These are phyloP conservation scores for Orthonevra nobilis DNA, from an alignment of 2,888 invertebrate genomes.

Conservation along the genomic window DNA sequence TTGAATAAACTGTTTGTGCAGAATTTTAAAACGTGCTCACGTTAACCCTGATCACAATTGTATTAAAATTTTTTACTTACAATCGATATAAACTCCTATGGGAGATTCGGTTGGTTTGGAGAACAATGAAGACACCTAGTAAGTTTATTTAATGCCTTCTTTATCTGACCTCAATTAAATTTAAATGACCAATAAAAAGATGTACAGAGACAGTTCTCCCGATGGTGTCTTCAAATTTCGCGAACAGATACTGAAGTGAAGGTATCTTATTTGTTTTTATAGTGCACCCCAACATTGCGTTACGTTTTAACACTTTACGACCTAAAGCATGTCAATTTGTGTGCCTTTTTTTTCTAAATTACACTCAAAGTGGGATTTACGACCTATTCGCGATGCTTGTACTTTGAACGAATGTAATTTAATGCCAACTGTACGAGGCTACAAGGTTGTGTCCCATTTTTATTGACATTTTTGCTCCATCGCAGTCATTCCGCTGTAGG, in stretches of 20 bases:
- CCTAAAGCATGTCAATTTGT: constrained; percentile 25
- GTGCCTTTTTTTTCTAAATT: constrained; percentile 9
- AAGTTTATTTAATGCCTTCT: constrained; percentile 3
- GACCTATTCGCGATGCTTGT: constrained; percentile 15
- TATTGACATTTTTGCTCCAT: constrained; percentile 5
- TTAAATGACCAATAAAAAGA: constrained; percentile 20
- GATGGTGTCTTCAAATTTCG: neutral
- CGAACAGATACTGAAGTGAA: neutral
- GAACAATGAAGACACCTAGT: no score
- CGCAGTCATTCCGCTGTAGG: neutral
- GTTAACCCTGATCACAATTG: no score
- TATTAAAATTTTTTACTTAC: no score
- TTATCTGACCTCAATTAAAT: constrained; percentile 41
- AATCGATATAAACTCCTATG: no score
- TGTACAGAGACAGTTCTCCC: neutral
- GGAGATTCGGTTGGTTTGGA: no score
- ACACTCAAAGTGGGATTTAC: constrained; percentile 25
- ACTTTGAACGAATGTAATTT: constrained; percentile 15
- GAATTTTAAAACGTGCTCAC: no score
- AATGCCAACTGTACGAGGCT: constrained; percentile 2
- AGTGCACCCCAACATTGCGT: constrained; percentile 5
- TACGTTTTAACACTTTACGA: constrained; percentile 34
- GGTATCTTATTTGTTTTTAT: constrained; percentile 16
- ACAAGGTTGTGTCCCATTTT: constrained; percentile 8
- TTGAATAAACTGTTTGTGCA: no score